Conservation (phyloP, 2,113 vertebrate genomes). For the Prionailurus viverrinus region DNA sequence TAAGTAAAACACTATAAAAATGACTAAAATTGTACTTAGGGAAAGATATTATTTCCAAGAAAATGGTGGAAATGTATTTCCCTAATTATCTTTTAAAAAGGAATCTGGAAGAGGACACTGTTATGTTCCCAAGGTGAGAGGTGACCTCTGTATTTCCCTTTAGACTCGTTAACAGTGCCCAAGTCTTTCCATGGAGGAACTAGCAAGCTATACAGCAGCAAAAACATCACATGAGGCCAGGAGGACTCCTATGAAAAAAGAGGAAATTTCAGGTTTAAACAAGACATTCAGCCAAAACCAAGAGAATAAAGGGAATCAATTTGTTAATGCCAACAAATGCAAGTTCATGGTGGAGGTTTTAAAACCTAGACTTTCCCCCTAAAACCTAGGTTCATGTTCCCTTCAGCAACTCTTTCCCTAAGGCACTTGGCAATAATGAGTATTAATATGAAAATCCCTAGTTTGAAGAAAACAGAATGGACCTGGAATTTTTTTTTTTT, state of each 20-base stretch:
- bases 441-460: not conserved
- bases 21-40: not conserved
- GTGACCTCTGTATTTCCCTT: not conserved
- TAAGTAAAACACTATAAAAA: constrained; percentile 13
- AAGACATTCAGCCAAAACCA: constrained; percentile 13
- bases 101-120: not conserved
- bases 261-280: not conserved
- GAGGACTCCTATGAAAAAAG: not conserved
- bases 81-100: constrained; percentile 17
- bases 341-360: not conserved
- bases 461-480: not conserved
- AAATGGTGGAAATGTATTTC: not conserved
- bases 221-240: not conserved
- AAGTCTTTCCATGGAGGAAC: not conserved
- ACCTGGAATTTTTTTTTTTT: not conserved
- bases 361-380: not conserved
- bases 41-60: not conserved
- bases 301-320: not conserved
- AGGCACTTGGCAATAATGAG: not conserved
- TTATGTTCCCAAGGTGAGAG: not conserved
- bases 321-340: not conserved
- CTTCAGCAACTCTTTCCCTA: not conserved
- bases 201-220: not conserved
- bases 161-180: not conserved
- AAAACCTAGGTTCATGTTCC: not conserved